Conservation (phyloP, 2,797 vertebrate species). For the Silurus lanzhouensis region DNA sequence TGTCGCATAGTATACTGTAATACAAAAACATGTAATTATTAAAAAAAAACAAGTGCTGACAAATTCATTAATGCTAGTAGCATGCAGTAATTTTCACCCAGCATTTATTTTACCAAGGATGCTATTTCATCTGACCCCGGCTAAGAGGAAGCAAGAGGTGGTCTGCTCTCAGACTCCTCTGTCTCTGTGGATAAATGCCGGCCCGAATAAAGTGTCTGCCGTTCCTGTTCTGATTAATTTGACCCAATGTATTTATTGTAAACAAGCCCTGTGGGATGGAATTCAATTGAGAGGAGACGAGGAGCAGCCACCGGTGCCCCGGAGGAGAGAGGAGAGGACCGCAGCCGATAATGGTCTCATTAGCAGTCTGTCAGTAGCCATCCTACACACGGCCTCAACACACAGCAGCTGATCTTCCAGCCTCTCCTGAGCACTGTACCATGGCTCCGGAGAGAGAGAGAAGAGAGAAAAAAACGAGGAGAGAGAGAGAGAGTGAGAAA, state of each 20-base stretch:
- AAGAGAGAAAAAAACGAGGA: background rate
- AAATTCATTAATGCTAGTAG: background rate
- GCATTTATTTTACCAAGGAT: background rate
- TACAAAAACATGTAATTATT: background rate
- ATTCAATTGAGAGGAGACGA: conserved; percentile 76
- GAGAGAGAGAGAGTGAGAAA: background rate
- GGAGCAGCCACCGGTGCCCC: conserved; percentile 70
- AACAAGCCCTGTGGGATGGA: conserved; percentile 78
- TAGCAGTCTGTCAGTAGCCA: conserved; percentile 81
- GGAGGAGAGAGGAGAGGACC: conserved; percentile 67
- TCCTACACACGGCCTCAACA: conserved; percentile 66
- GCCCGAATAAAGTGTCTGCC: conserved; percentile 57
- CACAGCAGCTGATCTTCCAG: conserved; percentile 65
- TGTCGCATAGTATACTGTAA: background rate
- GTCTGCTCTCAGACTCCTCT: conserved; percentile 30
- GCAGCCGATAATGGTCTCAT: conserved; percentile 82
- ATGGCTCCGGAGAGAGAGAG: conserved; percentile 1
- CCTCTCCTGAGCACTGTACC: conserved; percentile 45
- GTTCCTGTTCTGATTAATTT: conserved; percentile 70
- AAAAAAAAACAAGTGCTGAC: background rate
- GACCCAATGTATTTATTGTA: conserved; percentile 79
- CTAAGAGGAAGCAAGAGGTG: conserved; percentile 24
- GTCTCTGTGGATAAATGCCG: conserved; percentile 45
- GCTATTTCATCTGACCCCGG: background rate
- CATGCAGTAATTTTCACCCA: background rate